Evolutionary conservation across 2,888 invertebrate species (phyloP), one percentile per base, ranked within the genome.

Genomic region (Campoletis raptor): DNA sequence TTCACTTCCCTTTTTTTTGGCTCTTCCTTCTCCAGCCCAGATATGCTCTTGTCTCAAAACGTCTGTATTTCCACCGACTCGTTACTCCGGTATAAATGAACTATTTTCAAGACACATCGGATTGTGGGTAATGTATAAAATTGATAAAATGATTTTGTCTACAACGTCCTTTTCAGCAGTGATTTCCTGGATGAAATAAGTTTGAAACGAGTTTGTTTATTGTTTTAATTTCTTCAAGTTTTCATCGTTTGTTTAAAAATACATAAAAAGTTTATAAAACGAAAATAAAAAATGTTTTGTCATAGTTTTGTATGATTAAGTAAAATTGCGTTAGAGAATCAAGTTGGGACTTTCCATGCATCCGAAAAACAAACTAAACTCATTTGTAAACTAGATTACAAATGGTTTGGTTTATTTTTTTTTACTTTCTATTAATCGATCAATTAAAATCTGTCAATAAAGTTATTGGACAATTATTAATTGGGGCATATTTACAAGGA

Each of bases 381-480:
- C 3, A 30, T 30, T 30, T 30, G 30, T 30, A 30, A 30, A 30
- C 30, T 30, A 30, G 30, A 30, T 30, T 30, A 30, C 30, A 30
- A 30, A 30, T 30, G 30, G 30, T 30, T 30, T 30, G 30, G 30
- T 30, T 30, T 1, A 2, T 30, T 30, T 61, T 24, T 10, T 10
- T 12, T 24, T 5, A 5, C 5, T 24, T 30, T 61, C 6, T 61
- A 30, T 30, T 0, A 15, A 61, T 15, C 15, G 30, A 12, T 30
- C 30, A 15, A 61, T 30, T 30, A 61, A 61, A 61, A 61, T 30
- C 61, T 61, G 61, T 61, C 61, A 61, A 61, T 61, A 61, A 61
- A 61, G 61, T 61, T 30, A 15, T 6, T 30, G 12, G 61, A 30
- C 15, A 30, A 30, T 61, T 30, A 30, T 30, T 61, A 61, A 30